These are phyloP conservation scores for Platyscapa corneri DNA, from an alignment of 1,140 invertebrate genomes.

Conservation along the genomic window DNA sequence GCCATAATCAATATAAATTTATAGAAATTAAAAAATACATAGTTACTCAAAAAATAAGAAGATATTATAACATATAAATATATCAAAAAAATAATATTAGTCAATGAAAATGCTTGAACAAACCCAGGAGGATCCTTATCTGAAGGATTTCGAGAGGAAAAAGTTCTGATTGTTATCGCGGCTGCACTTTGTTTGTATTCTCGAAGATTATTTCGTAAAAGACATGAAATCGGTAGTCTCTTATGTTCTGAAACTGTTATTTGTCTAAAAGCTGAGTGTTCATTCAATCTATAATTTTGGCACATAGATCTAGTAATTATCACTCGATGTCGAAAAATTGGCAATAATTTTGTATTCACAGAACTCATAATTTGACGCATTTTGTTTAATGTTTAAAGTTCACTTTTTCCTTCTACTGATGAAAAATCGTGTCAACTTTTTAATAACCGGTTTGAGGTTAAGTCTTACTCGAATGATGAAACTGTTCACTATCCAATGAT, in stretches of 20 bases:
- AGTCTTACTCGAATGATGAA: constrained; percentile 30
- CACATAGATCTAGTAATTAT: constrained; percentile 52
- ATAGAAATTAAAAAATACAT: too few relatives aligned
- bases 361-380: constrained; percentile 27
- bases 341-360: constrained; percentile 55
- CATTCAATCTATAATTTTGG: constrained; percentile 42
- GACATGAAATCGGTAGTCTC: constrained; percentile 22
- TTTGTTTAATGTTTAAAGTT: background rate
- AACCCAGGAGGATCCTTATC: constrained; percentile 61
- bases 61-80: too few relatives aligned
- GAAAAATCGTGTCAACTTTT: constrained; percentile 40
- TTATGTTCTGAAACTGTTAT: background rate
- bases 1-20: too few relatives aligned
- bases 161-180: constrained; percentile 55
- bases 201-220: constrained; percentile 33
- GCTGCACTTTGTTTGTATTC: constrained; percentile 46
- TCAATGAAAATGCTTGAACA: constrained; percentile 21
- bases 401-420: background rate
- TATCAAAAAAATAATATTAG: background rate
- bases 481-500: constrained; percentile 1
- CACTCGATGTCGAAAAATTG: constrained; percentile 55
- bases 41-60: background rate
- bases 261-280: constrained; percentile 6
- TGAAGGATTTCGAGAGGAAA: constrained; percentile 57
- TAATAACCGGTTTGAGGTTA: constrained; percentile 50